Conservation (phyloP, 2,888 invertebrate species). For the Labia minor region DNA sequence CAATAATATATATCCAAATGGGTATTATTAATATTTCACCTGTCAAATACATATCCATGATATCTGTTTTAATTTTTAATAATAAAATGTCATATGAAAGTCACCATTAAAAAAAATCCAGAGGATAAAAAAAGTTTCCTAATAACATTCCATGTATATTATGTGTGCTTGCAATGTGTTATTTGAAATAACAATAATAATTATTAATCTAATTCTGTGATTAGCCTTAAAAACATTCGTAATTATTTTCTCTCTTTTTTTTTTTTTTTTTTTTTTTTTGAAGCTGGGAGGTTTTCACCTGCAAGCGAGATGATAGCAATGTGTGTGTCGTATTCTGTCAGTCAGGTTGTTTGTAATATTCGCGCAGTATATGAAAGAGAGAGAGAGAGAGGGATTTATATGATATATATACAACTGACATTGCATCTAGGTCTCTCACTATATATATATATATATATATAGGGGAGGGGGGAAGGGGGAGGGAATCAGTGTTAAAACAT, state of each 20-base stretch:
- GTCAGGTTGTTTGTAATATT: conserved; percentile 8
- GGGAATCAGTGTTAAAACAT: conserved; percentile 9
- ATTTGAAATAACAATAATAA: neutral
- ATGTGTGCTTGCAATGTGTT: no score
- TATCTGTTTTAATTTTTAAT: no score
- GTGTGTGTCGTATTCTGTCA: neutral
- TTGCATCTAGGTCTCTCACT: neutral
- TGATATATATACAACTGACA: neutral
- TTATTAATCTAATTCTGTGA: conserved; percentile 9
- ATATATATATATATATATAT: no score
- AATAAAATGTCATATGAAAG: no score
- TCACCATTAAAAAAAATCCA: no score
- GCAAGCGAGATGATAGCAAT: no score
- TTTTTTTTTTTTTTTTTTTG: neutral
- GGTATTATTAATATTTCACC: no score
- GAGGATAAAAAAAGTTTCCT: no score
- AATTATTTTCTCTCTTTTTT: neutral
- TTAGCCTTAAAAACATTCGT: neutral
- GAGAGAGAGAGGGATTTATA: neutral
- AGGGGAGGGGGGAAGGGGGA: neutral
- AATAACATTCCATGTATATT: no score
- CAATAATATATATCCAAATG: no score
- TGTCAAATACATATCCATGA: no score
- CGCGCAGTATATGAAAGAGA: neutral
- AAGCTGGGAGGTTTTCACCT: no score